Evolutionary conservation across 2,113 vertebrate species (phyloP), one percentile per base, ranked within the genome.

Genomic region (Condylura cristata): DNA sequence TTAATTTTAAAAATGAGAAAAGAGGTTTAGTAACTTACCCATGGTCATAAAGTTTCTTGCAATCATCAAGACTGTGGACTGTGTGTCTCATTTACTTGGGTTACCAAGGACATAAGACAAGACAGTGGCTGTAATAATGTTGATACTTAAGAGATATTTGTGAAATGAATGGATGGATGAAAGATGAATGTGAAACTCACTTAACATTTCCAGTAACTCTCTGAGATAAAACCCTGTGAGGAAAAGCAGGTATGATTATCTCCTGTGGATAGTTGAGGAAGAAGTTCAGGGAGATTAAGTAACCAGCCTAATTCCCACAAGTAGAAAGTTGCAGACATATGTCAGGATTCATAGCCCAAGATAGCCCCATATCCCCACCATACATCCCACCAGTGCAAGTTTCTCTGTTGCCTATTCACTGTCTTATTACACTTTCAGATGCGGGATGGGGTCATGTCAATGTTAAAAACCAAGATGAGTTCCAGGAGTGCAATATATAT

Each of bases 1-100:
- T n/a, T n/a, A n/a, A 13, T 74, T 82, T 65, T 75, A 41, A 82
- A 60, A 92, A 56, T 71, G 61, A 87, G 22, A 70, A 75, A 63
- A 34, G 28, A 66, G 58, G 2, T 2, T 66, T 65, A 48, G 24
- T 78, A 71, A 66, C 13, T 87, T 53, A 9, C 18, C 8, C 22
- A 87, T 78, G 13, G 10, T 39, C 37, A 12, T 1, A 58, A 2
- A 32, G 24, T 79, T 78, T 93, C 30, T 84, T 66, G 17, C 51
- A 26, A 75, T 18, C 28, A 46, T 65, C 3, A 66, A 72, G 46
- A 71, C 26, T 72, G 16, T 34, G 28, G 90, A 30, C 24, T 53
- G 5, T 5, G 3, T 5, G 12, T 48, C 28, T 65, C 81, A 41
- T 53, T 86, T 41, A 39, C 20, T 72, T 72, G 20, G 28, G 5